These are phyloP conservation scores for Lissocephala sabroskyi DNA, from an alignment of 2,888 invertebrate species.

Conservation along the genomic window DNA sequence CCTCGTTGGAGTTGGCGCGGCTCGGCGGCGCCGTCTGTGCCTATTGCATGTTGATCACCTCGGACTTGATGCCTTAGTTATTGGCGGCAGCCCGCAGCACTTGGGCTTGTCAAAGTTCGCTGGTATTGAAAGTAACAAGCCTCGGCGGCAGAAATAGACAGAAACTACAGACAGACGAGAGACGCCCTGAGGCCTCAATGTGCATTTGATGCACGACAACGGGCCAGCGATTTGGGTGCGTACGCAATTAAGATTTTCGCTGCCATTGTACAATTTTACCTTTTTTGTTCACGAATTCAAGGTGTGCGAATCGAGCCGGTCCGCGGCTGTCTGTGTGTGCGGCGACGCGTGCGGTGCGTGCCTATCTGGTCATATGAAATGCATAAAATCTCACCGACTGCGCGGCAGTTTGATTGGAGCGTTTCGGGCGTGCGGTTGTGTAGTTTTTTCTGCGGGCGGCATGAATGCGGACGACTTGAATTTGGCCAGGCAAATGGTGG, in stretches of 20 bases:
- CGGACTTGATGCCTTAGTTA: conserved; percentile 24
- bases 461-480: conserved; percentile 46
- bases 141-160: too few species aligned
- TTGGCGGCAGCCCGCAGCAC: conserved; percentile 18
- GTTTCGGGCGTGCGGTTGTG: conserved; percentile 46
- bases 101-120: conserved; percentile 15
- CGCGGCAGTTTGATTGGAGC: conserved; percentile 41
- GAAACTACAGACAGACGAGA: too few species aligned
- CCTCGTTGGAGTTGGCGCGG: too few species aligned
- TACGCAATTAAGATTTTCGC: conserved; percentile 30
- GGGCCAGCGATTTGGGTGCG: conserved; percentile 3
- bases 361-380: conserved; percentile 58
- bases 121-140: conserved; percentile 35
- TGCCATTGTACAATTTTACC: conserved; percentile 21
- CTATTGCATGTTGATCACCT: conserved; percentile 50
- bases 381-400: conserved; percentile 50
- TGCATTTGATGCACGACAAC: conserved; percentile 31
- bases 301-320: conserved; percentile 40
- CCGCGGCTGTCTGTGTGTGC: conserved; percentile 12
- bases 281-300: conserved; percentile 53
- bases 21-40: conserved; percentile 10
- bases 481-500: conserved; percentile 33
- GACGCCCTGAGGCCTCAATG: conserved; percentile 32
- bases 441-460: too few species aligned
- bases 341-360: conserved; percentile 42